Conservation (phyloP, 2,113 vertebrate species). For the Suncus etruscus region DNA sequence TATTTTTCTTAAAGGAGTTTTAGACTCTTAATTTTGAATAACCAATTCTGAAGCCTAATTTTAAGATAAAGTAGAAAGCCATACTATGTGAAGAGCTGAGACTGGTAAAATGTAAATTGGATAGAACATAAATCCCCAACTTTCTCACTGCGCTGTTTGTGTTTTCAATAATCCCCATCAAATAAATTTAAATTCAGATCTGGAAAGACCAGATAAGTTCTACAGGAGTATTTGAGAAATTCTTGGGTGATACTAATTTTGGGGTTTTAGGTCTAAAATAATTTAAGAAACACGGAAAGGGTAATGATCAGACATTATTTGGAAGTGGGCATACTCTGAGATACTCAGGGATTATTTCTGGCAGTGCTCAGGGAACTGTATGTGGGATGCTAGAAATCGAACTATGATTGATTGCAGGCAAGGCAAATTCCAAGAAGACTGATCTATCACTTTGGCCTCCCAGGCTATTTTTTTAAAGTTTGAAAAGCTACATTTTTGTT, state of each 20-base stretch:
- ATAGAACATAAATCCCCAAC: neutral
- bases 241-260: neutral
- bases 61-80: neutral
- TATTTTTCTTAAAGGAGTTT: neutral
- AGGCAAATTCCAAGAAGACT: too few species aligned
- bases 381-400: too few species aligned
- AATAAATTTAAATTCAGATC: neutral
- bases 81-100: neutral
- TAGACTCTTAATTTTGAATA: neutral
- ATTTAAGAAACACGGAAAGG: slow-evolving; percentile 13
- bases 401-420: too few species aligned
- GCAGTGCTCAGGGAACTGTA: too few species aligned
- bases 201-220: neutral
- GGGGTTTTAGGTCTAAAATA: too few species aligned
- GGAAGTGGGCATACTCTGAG: too few species aligned
- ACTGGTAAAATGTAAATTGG: neutral
- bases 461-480: neutral
- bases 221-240: neutral
- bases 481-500: too few species aligned
- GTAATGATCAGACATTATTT: too few species aligned
- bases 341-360: too few species aligned
- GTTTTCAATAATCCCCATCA: neutral
- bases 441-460: too few species aligned
- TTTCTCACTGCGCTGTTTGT: neutral
- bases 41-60: neutral